phyloP scores from a whole-genome alignment of 1,140 invertebrate genomes.

The Brachionus plicatilis region DNA sequence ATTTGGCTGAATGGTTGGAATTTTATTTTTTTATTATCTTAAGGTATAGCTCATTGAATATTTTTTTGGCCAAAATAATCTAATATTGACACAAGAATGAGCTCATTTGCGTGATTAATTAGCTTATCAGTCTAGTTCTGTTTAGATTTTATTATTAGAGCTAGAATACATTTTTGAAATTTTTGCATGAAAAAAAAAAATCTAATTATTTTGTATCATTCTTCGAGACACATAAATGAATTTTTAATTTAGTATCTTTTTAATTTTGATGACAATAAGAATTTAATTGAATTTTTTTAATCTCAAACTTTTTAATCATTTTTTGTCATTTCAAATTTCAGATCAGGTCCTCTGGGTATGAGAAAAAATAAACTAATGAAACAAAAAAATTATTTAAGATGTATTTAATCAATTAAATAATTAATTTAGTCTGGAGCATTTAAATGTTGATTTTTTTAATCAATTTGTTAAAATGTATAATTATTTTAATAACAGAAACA shows the following conservation, averaged over 20 bases:
- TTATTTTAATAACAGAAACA: not conserved
- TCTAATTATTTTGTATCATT: too few relatives aligned
- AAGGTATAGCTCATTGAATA: not conserved
- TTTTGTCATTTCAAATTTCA: not conserved
- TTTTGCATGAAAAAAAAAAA: too few relatives aligned
- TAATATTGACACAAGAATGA: not conserved
- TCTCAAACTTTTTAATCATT: too few relatives aligned
- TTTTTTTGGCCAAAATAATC: not conserved
- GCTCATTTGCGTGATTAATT: too few relatives aligned
- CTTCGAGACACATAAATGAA: too few relatives aligned
- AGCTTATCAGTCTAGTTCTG: too few relatives aligned
- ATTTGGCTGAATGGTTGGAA: not conserved
- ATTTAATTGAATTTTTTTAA: too few relatives aligned
- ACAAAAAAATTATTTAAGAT: not conserved
- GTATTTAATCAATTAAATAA: not conserved
- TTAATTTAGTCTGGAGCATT: not conserved
- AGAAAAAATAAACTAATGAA: too few relatives aligned
- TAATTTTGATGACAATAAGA: too few relatives aligned
- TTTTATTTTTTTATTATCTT: not conserved
- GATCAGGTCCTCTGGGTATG: not conserved
- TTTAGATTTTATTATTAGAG: too few relatives aligned
- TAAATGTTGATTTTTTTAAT: not conserved
- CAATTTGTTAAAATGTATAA: not conserved
- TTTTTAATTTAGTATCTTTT: too few relatives aligned
- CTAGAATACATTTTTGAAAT: too few relatives aligned